A percentile compares a stretch with the other conserved stretches of the same genome.
These are phyloP conservation scores for Triplophysa tibetana DNA, from an alignment of 2,113 vertebrate species.

Conservation along the genomic window DNA sequence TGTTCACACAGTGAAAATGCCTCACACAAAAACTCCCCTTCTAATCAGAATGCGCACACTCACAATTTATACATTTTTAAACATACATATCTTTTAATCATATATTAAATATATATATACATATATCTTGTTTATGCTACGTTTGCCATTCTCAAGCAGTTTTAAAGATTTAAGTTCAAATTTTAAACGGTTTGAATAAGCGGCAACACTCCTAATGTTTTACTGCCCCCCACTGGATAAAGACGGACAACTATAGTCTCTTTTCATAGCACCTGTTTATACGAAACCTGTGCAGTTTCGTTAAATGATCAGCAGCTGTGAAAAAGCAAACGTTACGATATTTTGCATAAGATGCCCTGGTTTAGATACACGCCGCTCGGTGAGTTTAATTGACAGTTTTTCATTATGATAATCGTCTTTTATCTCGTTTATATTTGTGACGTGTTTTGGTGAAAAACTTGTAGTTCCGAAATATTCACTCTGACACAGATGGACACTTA, in stretches of 20 bases:
- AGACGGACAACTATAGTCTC: not conserved
- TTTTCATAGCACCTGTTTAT: not conserved
- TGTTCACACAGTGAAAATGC: not conserved
- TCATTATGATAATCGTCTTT: not conserved
- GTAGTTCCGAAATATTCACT: no score
- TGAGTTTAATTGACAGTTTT: not conserved
- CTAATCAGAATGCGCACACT: not conserved
- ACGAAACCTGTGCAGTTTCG: not conserved
- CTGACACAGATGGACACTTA: no score
- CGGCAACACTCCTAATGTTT: not conserved
- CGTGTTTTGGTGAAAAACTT: no score
- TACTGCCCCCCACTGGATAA: not conserved
- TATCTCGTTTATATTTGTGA: not conserved
- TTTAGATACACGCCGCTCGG: not conserved
- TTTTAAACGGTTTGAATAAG: no score
- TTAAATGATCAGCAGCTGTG: not conserved
- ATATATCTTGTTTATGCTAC: no score
- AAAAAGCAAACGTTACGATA: no score
- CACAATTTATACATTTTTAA: no score
- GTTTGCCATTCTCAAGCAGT: no score
- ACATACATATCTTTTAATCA: no score
- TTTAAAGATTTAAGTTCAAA: no score
- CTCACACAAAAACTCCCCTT: slow-evolving; percentile 43
- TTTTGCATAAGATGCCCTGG: not conserved
- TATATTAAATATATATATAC: no score